phyloP scores from a whole-genome alignment of 2,888 invertebrate species.

The Troglohyphantes excavatus region DNA sequence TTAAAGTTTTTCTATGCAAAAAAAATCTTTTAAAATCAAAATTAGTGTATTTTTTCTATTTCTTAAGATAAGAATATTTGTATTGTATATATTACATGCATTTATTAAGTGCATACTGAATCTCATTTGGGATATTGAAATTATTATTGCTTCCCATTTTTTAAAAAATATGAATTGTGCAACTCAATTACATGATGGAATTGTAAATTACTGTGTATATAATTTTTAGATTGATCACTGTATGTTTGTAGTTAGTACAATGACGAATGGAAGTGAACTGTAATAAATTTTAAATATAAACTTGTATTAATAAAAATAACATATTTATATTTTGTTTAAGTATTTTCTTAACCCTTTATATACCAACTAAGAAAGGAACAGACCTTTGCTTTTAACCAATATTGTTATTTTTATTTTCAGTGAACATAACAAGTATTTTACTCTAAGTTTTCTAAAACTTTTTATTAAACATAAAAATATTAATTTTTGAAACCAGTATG shows the following conservation, averaged over 20 bases:
- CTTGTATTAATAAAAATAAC: conserved; percentile 42
- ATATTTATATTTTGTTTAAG: conserved; percentile 7
- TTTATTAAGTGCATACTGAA: conserved; percentile 43
- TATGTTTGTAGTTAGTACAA: conserved; percentile 20
- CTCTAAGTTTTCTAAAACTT: too few relatives aligned
- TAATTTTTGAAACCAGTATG: too few relatives aligned
- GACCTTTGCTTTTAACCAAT: too few relatives aligned
- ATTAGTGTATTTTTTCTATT: too few relatives aligned
- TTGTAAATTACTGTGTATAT: conserved; percentile 31
- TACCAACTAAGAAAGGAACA: too few relatives aligned
- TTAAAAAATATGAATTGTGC: background rate
- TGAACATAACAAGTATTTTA: too few relatives aligned
- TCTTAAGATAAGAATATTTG: background rate
- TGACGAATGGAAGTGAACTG: conserved; percentile 22
- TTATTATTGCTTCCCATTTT: too few relatives aligned
- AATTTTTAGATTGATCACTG: conserved; percentile 30
- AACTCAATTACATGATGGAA: background rate
- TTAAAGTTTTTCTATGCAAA: too few relatives aligned
- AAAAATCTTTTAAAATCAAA: too few relatives aligned
- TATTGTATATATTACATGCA: conserved; percentile 12
- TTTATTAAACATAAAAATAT: too few relatives aligned
- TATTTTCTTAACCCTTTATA: background rate
- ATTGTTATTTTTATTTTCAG: too few relatives aligned
- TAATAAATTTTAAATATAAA: conserved; percentile 27
- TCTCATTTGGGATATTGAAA: conserved; percentile 17